Evolutionary conservation across 2,888 invertebrate genomes (phyloP).

Genomic region (Trachelus tabidus): DNA sequence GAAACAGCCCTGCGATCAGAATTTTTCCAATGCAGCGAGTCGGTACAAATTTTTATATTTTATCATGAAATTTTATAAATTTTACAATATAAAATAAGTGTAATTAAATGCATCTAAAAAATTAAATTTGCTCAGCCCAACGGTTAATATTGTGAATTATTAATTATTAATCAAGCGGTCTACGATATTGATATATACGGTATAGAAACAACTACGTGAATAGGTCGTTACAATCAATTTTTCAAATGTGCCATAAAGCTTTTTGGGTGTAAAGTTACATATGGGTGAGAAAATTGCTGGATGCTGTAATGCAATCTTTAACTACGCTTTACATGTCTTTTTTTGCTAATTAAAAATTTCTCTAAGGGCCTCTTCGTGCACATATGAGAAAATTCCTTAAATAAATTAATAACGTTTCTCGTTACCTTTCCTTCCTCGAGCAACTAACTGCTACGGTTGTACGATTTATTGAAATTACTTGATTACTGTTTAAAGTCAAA

Average conservation of each 20-base stretch:
- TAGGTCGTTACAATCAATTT: neutral
- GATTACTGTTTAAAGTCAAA: neutral
- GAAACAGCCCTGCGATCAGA: constrained; percentile 79
- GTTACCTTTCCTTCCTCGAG: neutral
- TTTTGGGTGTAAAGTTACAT: no score
- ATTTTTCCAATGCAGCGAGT: neutral
- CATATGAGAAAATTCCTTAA: no score
- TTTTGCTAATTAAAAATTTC: no score
- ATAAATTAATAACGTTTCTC: no score
- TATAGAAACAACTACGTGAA: constrained; percentile 1
- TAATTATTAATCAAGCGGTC: neutral
- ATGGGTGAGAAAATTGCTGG: no score
- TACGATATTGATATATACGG: neutral
- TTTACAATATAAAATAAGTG: neutral
- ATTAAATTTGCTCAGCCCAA: neutral
- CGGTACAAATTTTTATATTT: neutral
- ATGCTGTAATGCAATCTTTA: no score
- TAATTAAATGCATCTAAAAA: neutral
- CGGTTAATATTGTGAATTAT: neutral
- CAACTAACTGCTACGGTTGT: neutral
- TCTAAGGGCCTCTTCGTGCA: no score
- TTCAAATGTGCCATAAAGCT: no score
- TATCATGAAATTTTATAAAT: neutral
- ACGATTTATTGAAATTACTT: neutral
- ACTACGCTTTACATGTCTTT: no score